A percentile compares a stretch with the other conserved stretches of the same genome.
Conservation (phyloP, 2,797 vertebrate species). For the Rhynchonycteris naso region DNA sequence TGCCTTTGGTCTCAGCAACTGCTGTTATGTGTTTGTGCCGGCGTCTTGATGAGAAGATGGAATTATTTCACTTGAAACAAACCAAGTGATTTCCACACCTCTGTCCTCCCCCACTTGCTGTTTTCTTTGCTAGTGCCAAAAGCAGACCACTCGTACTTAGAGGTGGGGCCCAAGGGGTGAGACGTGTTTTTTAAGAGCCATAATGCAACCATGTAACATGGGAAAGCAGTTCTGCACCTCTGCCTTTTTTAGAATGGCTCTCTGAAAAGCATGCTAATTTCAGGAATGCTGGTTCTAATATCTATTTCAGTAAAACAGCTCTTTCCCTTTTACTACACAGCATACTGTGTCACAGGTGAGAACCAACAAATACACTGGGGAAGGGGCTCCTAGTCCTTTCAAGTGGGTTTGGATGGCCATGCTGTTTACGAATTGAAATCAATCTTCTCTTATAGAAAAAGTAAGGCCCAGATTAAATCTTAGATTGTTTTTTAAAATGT, state of each 20-base stretch:
- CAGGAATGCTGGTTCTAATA: fast-evolving
- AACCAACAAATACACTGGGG: neutral
- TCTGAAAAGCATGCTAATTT: neutral
- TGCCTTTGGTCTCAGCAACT: constrained; percentile 49
- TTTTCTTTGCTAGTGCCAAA: neutral
- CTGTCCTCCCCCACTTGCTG: neutral
- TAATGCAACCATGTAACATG: fast-evolving
- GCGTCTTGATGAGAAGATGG: neutral
- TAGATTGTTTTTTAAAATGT: constrained; percentile 70
- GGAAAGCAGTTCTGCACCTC: neutral
- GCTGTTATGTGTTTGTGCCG: neutral
- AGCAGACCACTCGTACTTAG: neutral
- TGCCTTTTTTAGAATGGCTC: neutral
- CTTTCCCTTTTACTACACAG: neutral
- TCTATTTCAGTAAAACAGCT: fast-evolving
- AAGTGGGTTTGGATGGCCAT: neutral
- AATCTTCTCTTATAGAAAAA: constrained; percentile 58
- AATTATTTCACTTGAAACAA: neutral
- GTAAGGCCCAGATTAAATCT: constrained; percentile 56
- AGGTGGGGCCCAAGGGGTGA: neutral
- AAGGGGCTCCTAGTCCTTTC: neutral
- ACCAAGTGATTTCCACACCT: neutral
- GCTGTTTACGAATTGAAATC: constrained; percentile 1
- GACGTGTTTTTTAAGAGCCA: neutral
- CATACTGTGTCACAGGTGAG: fast-evolving